A percentile compares a stretch with the other conserved stretches of the same genome.
Conservation (phyloP, 1,140 invertebrate species). For the Yoshiicerus persimilis region DNA sequence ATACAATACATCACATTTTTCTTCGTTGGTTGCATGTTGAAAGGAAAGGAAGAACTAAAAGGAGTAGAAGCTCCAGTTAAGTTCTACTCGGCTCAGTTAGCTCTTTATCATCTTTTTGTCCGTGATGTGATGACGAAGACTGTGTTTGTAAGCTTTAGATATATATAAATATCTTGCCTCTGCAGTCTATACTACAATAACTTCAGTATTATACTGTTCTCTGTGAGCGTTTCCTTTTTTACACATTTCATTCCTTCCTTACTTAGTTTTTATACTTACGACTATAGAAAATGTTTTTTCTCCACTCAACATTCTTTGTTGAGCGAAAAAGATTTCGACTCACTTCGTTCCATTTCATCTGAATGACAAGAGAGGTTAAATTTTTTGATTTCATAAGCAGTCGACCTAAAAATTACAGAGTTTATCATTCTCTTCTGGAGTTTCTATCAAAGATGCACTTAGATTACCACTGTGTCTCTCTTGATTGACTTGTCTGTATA, state of each 20-base stretch:
- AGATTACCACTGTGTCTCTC: background rate
- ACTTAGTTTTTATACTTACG: background rate
- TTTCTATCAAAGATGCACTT: background rate
- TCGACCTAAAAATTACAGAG: background rate
- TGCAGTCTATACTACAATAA: background rate
- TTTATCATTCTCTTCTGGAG: background rate
- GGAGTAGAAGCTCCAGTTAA: background rate
- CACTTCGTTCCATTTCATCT: constrained; percentile 1
- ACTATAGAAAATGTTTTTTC: background rate
- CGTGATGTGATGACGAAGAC: background rate
- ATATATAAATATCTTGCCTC: too few species aligned
- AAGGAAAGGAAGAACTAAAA: background rate
- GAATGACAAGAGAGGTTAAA: constrained; percentile 11
- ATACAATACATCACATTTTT: background rate
- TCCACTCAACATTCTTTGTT: background rate
- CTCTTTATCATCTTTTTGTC: constrained; percentile 26
- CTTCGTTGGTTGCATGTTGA: background rate
- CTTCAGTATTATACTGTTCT: background rate
- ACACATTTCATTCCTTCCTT: background rate
- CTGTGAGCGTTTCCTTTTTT: background rate
- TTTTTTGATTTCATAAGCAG: constrained; percentile 17
- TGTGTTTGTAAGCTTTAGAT: background rate
- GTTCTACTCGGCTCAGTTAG: background rate
- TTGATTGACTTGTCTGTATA: background rate
- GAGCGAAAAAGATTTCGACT: background rate